Base-by-base conservation (phyloP, 2,113 vertebrate genomes). In the Rhinogobius similis region DNA sequence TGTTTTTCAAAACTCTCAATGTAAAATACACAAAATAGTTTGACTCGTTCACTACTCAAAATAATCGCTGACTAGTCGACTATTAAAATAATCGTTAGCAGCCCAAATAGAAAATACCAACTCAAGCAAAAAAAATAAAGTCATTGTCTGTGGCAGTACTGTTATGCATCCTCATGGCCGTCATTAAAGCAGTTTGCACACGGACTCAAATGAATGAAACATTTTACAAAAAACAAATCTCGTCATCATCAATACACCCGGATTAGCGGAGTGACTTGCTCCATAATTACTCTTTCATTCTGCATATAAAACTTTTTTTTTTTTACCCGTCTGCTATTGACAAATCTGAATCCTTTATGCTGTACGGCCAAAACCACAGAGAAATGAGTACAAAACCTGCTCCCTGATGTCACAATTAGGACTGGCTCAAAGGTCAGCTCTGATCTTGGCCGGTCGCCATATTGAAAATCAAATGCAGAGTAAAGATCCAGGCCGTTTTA, bases 381-480 rank as follows among this genome's bases (percentile, higher is more conserved):
- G 76, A 79, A 67, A 83, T 79, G 32, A 73, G 29, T 14, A 62
- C 62, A 36, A 76, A 82, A 58, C 61, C 24, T 8, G 38, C 65
- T 91, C 90, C 90, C 90, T 59, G 41, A 77, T 61, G 90, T 87
- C 85, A 77, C 82, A 90, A 91, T 91, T 90, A 88, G 81, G 65
- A 76, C 43, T 69, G 13, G 58, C 63, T 69, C 67, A 88, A 91
- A 91, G 87, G 88, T 91, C 85, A 84, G 58, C 61, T 65, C 67
- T 52, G 76, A 82, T 79, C 73, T 78, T 11, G 1, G 66, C 26
- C 10, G 10, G 73, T 65, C 41, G 64, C 36, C 21, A 66, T 88
- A 90, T 90, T 89, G 88, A 88, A 90, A 91, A 91, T 91, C 90
- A 89, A 91, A 89, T 73, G 64, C 65, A 72, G 56, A 71, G 77